Evolutionary conservation across 2,888 invertebrate genomes (phyloP).

Genomic region (Oscheius onirici): DNA sequence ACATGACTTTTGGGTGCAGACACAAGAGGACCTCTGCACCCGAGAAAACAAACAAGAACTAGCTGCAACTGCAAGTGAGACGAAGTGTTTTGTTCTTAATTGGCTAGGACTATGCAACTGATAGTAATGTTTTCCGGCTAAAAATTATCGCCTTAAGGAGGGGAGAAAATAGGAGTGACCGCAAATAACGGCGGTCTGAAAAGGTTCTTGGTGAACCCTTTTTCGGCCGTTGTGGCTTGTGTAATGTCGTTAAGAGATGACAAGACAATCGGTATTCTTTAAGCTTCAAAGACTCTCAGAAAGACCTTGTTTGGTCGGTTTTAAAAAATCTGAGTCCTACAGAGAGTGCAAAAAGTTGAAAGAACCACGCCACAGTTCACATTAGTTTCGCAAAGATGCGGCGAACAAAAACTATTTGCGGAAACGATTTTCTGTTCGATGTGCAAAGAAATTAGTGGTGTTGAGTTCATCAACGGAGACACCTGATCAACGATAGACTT

Average conservation of each 20-base stretch:
- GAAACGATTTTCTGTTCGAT: too few relatives aligned
- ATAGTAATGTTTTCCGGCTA: constrained; percentile 12
- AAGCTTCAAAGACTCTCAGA: background rate
- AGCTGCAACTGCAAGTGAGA: background rate
- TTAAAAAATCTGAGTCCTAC: too few relatives aligned
- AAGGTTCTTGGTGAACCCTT: constrained; percentile 20
- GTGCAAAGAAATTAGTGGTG: too few relatives aligned
- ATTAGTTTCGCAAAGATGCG: too few relatives aligned
- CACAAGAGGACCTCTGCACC: too few relatives aligned
- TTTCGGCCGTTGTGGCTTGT: background rate
- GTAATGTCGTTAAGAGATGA: constrained; percentile 16
- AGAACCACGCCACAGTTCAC: too few relatives aligned
- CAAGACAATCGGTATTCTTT: constrained; percentile 18
- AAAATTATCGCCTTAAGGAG: background rate
- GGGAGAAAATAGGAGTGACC: constrained; percentile 6
- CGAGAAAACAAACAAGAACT: background rate
- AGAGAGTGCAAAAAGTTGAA: too few relatives aligned
- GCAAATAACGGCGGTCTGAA: background rate
- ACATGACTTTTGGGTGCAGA: background rate
- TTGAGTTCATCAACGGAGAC: too few relatives aligned
- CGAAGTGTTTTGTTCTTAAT: too few relatives aligned
- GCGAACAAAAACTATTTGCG: too few relatives aligned
- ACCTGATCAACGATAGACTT: too few relatives aligned
- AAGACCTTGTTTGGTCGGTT: too few relatives aligned
- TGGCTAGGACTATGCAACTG: background rate